phyloP scores from a whole-genome alignment of 2,797 vertebrate genomes.

The Taeniopygia guttata region DNA sequence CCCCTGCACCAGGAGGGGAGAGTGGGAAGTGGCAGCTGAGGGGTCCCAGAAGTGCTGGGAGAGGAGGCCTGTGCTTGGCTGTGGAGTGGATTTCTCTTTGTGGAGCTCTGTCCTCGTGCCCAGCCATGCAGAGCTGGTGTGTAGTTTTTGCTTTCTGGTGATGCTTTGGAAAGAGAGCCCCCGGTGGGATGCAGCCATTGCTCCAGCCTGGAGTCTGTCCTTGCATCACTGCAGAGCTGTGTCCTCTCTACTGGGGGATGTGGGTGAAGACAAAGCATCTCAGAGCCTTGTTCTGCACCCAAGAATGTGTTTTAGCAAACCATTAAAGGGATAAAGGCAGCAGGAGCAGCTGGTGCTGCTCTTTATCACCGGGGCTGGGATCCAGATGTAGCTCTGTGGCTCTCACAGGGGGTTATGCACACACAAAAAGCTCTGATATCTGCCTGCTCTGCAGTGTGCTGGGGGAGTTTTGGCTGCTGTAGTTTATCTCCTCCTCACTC shows the following conservation, averaged over 20 bases:
- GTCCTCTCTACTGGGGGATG: background rate
- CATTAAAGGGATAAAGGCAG: background rate
- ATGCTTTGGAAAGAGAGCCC: background rate
- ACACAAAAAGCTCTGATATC: background rate
- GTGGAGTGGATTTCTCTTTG: background rate
- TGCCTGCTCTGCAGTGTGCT: background rate
- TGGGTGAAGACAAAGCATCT: background rate
- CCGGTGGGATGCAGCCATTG: accelerated
- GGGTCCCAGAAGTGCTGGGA: background rate
- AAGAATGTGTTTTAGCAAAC: background rate
- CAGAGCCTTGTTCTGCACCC: background rate
- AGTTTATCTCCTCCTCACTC: background rate
- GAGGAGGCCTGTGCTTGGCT: background rate
- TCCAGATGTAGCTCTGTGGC: background rate
- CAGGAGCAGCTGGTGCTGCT: background rate
- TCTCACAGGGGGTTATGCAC: accelerated
- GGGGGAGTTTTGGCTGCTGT: background rate
- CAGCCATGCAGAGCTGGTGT: background rate
- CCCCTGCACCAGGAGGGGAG: background rate
- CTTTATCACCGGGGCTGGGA: background rate
- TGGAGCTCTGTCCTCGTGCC: background rate
- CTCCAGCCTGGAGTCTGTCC: background rate
- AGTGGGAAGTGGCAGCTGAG: background rate
- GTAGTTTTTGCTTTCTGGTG: background rate
- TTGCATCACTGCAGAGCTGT: background rate